phyloP scores from a whole-genome alignment of 2,113 vertebrate genomes.

The Neofelis nebulosa region DNA sequence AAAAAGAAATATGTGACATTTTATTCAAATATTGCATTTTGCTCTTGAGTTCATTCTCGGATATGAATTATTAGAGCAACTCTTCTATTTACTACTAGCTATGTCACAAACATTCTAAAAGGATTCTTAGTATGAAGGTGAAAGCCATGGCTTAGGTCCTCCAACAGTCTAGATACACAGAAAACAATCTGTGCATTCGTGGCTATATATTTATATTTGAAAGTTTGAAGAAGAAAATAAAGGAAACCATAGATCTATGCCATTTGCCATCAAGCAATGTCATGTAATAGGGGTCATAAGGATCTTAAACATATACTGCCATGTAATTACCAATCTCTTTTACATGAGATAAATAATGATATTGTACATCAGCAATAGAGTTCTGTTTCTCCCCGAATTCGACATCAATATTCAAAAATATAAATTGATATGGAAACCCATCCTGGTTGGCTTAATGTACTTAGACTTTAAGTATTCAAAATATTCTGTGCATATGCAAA shows the following conservation, averaged over 20 bases:
- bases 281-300: neutral
- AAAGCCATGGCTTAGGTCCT: neutral
- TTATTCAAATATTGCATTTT: neutral
- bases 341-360: neutral
- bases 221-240: neutral
- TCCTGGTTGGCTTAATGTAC: neutral
- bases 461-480: constrained; percentile 28
- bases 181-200: neutral
- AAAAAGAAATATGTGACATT: neutral
- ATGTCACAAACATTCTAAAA: neutral
- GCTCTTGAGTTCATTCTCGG: neutral
- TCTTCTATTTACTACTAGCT: neutral
- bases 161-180: neutral
- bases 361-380: neutral
- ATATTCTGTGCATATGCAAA: neutral
- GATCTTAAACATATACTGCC: neutral
- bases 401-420: neutral
- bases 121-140: neutral
- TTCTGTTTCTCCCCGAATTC: neutral
- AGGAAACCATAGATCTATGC: neutral
- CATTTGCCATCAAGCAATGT: neutral
- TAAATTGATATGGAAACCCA: neutral
- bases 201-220: neutral
- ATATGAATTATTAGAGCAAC: neutral
- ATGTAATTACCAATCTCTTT: neutral